Base-by-base conservation (phyloP, 2,113 vertebrate genomes). In the Copsychus sechellarum region DNA sequence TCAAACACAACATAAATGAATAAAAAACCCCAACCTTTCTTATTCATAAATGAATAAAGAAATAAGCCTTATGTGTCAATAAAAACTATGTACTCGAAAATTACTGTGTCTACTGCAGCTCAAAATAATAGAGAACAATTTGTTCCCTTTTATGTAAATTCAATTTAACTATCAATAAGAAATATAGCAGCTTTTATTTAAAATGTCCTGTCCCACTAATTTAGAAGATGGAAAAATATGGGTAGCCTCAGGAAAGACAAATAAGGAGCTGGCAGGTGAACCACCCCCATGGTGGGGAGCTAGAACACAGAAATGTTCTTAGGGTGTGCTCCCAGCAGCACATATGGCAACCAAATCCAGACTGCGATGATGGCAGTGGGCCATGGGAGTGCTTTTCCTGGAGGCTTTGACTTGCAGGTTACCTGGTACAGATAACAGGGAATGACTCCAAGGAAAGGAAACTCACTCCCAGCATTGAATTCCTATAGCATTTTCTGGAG, bases 11-110 rank as follows among this genome's bases (percentile, higher is more conserved):
- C 43, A 64, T 24, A 69, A 84, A 69, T 53, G 48, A 87, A 79
- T 77, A 70, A 79, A 83, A 91, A 78, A 58, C 2, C 58, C 4
- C 65, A 87, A 71, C 12, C 29, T 81, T 92, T 74, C 57, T 70
- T 82, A 53, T 53, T 74, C 29, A 69, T 36, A 71, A 79, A 78
- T 36, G 51, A 88, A 81, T 76, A 65, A 92, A 90, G 60, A 87
- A 66, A 79, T 14, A 77, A 84, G 56, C 14, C 29, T 86, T 89
- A 71, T 24, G 40, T 76, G 19, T 51, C 74, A 79, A 70, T 87
- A 34, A 70, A 86, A 89, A 89, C 62, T 2, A 33, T 13, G 12
- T 81, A 74, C 51, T 71, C 54, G 78, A 92, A 81, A 95, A 84
- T 93, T 76, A 92, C 9, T 15, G 34, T 60, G 17, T 83, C 77